These are phyloP conservation scores for Silurus asotus DNA, from an alignment of 2,113 vertebrate species.

Conservation along the genomic window DNA sequence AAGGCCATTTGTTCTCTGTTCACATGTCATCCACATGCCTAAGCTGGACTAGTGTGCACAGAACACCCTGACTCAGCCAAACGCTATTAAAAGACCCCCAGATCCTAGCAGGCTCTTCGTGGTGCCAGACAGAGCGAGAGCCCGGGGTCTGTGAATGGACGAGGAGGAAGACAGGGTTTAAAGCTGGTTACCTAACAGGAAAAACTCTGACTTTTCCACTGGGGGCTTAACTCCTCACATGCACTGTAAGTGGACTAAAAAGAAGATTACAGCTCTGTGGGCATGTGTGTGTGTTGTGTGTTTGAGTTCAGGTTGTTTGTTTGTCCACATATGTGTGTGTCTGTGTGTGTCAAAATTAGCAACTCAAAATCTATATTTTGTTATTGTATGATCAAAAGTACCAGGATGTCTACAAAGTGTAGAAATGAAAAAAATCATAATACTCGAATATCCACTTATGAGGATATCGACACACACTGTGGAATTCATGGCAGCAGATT, in stretches of 20 bases:
- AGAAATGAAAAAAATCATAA: conserved; percentile 15
- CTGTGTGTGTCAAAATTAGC: conserved; percentile 24
- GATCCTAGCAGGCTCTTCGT: conserved; percentile 49
- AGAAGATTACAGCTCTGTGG: conserved; percentile 66
- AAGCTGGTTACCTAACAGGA: conserved; percentile 61
- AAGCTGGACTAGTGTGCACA: conserved; percentile 59
- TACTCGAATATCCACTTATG: conserved; percentile 58
- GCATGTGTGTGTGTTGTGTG: conserved; percentile 47
- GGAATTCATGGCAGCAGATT: conserved; percentile 54
- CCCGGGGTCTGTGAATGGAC: conserved; percentile 65
- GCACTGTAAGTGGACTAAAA: conserved; percentile 71
- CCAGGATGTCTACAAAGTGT: neutral
- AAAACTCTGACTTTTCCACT: conserved; percentile 60
- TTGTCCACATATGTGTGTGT: conserved; percentile 20
- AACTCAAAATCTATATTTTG: too few species aligned
- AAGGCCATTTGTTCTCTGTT: neutral
- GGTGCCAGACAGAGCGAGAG: conserved; percentile 40
- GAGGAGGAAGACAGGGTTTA: conserved; percentile 52
- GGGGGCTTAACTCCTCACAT: conserved; percentile 65
- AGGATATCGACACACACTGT: conserved; percentile 53
- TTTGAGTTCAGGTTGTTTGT: neutral
- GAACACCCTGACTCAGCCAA: conserved; percentile 64
- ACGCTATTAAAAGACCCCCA: conserved; percentile 73
- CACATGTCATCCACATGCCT: conserved; percentile 52
- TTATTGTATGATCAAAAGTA: neutral